Base-by-base conservation (phyloP, 2,797 vertebrate genomes). In the Gallinago nigripennis region DNA sequence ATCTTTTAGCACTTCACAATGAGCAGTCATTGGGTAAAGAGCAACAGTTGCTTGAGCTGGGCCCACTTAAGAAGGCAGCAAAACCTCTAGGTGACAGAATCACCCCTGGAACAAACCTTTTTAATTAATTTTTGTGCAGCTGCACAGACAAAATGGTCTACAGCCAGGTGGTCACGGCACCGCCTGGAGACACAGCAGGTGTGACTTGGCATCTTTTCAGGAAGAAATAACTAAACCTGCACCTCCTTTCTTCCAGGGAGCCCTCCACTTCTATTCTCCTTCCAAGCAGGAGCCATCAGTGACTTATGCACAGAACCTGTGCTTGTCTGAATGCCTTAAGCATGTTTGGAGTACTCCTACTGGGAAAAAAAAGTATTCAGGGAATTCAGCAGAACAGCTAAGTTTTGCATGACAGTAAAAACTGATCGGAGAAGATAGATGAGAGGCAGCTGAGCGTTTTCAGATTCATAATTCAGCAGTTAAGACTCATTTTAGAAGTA, bases 101-200 rank as follows among this genome's bases (percentile, higher is more conserved):
- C 13, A 54, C 53, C 16, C 45, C 69, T 46, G 21, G 28, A 90
- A 72, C 53, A 91, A 83, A 50, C 0, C 1, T 27, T 60, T 92
- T 85, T 46, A 90, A 93, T 88, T 94, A 78, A 68, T 58, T 88
- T 71, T 60, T 50, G 46, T 81, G 69, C 85, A 92, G 82, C 82
- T 95, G 91, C 82, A 94, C 57, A 86, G 79, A 57, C 28, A 91
- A 87, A 85, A 86, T n/a, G 9, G n/a, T 77, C 64, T 51, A 70
- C 24, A 81, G 41, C 65, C 89, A 96, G 90, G 79, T 90, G 88
- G 80, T 65, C 19, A 2, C 2, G 0, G 53, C 19, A 80, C 30
- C 20, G 61, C 82, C 82, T 78, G 39, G 75, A 80, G 89, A 41
- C 61, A 69, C 37, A 51, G 79, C 80, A 94, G 61, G 79, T 90